Conservation (phyloP, 2,797 vertebrate genomes). For the Jordanella pulchra region DNA sequence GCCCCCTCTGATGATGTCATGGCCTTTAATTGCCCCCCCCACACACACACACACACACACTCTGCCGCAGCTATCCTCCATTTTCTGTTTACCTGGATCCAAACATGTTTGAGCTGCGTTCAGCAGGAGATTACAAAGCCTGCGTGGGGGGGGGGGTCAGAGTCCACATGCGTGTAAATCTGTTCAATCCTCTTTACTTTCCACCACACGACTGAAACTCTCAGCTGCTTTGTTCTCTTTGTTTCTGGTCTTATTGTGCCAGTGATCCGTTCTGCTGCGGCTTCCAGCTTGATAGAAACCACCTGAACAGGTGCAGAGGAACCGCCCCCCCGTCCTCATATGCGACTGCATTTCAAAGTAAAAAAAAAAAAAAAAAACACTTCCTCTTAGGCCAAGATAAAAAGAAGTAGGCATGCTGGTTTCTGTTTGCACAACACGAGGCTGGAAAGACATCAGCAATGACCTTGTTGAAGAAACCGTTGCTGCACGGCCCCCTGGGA, state of each 20-base stretch:
- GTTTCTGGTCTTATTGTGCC: not conserved
- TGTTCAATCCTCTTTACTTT: slow-evolving; percentile 22
- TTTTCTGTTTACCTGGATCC: not conserved
- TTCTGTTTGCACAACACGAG: too few species aligned
- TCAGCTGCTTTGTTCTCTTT: slow-evolving; percentile 9
- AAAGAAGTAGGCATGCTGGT: too few species aligned
- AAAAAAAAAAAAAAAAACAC: not conserved
- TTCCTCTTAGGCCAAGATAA: too few species aligned
- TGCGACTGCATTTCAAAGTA: not conserved
- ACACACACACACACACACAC: not conserved
- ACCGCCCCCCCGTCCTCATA: not conserved
- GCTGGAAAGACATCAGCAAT: not conserved
- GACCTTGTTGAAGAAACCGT: not conserved
- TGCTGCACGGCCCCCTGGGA: too few species aligned
- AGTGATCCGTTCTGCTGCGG: not conserved
- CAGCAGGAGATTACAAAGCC: slow-evolving; percentile 7
- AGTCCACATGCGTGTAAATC: slow-evolving; percentile 9
- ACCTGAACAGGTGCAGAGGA: not conserved
- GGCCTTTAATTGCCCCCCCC: not conserved
- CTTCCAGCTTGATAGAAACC: not conserved
- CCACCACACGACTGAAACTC: not conserved
- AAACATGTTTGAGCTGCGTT: not conserved
- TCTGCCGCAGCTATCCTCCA: not conserved
- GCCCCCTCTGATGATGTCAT: not conserved
- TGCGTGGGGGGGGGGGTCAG: not conserved